Evolutionary conservation across 2,888 invertebrate genomes (phyloP).

Genomic region (Trimorus sp.): DNA sequence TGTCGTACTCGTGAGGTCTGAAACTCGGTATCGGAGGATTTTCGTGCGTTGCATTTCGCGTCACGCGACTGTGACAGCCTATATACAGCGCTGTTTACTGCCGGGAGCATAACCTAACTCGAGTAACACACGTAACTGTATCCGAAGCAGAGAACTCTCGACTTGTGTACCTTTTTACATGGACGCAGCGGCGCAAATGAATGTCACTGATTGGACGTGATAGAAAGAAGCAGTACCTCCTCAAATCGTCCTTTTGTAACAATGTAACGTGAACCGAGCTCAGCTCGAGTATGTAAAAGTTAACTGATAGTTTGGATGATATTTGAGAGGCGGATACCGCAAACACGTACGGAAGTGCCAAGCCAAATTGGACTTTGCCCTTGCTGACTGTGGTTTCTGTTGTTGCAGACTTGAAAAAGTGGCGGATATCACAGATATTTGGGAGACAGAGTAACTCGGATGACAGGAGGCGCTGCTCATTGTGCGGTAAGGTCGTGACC

Average conservation of each 20-base stretch:
- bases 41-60: no score
- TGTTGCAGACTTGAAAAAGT: constrained; percentile 84
- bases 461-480: constrained; percentile 84
- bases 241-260: constrained; percentile 37
- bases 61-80: no score
- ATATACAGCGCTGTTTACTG: no score
- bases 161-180: no score
- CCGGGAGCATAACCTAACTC: no score
- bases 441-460: constrained; percentile 84
- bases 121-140: no score
- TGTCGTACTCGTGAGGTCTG: no score
- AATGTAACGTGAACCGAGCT: not conserved
- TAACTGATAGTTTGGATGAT: constrained; percentile 39
- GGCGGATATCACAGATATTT: constrained; percentile 84
- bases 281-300: constrained; percentile 1
- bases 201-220: no score
- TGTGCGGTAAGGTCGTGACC: constrained; percentile 85
- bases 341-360: constrained; percentile 67
- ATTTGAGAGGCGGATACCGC: constrained; percentile 68
- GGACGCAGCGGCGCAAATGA: no score
- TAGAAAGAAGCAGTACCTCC: constrained; percentile 54
- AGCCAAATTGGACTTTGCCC: constrained; percentile 69
- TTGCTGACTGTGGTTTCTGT: constrained; percentile 77
- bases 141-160: no score
- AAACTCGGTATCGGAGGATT: no score